Evolutionary conservation across 2,888 invertebrate genomes (phyloP).

Genomic region (Hyposoter didymator): DNA sequence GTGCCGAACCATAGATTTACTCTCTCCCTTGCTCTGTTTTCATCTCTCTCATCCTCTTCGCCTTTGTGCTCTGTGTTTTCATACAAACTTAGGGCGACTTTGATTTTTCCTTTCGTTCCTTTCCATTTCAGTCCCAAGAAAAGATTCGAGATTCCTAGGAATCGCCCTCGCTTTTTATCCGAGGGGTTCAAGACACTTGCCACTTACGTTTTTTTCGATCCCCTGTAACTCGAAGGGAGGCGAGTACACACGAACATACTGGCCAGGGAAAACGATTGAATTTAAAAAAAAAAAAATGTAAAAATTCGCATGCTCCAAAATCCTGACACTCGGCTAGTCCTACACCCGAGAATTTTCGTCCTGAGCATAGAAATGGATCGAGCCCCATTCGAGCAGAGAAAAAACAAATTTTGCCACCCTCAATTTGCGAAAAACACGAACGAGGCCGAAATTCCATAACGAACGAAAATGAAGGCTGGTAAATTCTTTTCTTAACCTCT

Average conservation of each 20-base stretch:
- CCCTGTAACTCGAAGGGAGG: constrained; percentile 18
- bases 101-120: constrained; percentile 55
- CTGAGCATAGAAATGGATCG: background rate
- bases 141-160: background rate
- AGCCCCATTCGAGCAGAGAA: background rate
- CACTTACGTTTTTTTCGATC: constrained; percentile 21
- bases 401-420: background rate
- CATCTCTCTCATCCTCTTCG: constrained; percentile 45
- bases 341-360: background rate
- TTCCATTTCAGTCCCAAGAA: background rate
- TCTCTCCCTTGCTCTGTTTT: constrained; percentile 34
- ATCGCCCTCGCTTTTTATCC: constrained; percentile 39
- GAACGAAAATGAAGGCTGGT: background rate
- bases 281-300: constrained; percentile 54
- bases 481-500: constrained; percentile 10
- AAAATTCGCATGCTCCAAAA: constrained; percentile 50
- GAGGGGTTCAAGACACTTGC: background rate
- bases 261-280: constrained; percentile 53
- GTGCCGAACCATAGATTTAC: constrained; percentile 43
- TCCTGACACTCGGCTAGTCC: background rate
- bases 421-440: background rate
- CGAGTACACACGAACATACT: background rate
- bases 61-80: constrained; percentile 53
- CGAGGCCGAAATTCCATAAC: background rate
- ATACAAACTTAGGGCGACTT: constrained; percentile 54